Base-by-base conservation (phyloP, 1,140 invertebrate species). In the Lineus longissimus region DNA sequence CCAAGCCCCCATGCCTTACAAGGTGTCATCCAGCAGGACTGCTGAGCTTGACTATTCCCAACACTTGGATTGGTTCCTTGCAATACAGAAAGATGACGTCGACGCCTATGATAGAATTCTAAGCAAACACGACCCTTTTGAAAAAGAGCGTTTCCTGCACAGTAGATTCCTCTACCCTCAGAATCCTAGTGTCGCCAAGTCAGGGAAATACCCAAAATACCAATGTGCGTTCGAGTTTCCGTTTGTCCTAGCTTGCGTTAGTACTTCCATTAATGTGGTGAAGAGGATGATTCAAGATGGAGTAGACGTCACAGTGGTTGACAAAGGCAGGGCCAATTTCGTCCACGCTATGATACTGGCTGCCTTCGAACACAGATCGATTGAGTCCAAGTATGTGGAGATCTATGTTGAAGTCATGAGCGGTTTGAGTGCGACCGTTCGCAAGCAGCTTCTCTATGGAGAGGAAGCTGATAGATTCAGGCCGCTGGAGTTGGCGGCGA, bases 401-500 rank as follows among this genome's bases (percentile, higher is more conserved):
- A 51, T 51, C 6, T 51, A 51, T 27, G 25, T 19, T n/a, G 47
- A 4, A 23, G 25, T 51, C 6, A 6, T 51, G 9, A 51, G n/a
- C 25, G n/a, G n/a, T 19, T 27, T 51, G 25, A n/a, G n/a, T 19
- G 19, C n/a, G 4, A 27, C 25, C 6, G 47, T 23, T n/a, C 6
- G 47, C 4, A 19, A 27, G n/a, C 19, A 19, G 47, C 6, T 51
- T 51, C 47, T 51, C 47, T 23, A 23, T 9, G 9, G 25, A 7
- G 47, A 51, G n/a, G 25, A 51, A 4, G 25, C 19, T 6, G 47
- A 51, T 9, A 27, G 47, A 7, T 51, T 51, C 25, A 51, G 19
- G 19, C 47, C 47, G 47, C n/a, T 51, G 47, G 47, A 51, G n/a
- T 51, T 51, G 25, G 47, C 47, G 47, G 47, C 6, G 47, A 51